Evolutionary conservation across 1,140 invertebrate genomes (phyloP), one percentile per base, ranked within the genome.

Genomic region (Eufriesea mexicana): DNA sequence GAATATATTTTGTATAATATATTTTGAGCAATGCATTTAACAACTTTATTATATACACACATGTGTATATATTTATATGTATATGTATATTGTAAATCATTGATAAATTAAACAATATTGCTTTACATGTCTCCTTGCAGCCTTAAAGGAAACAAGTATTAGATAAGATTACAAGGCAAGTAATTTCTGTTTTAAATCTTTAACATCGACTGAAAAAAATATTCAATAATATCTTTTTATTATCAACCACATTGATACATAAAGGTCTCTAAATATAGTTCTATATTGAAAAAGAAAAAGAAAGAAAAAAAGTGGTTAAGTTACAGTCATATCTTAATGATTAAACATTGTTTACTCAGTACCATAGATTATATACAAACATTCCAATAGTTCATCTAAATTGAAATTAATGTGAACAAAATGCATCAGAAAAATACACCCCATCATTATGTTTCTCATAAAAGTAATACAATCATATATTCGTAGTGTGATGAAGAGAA

Each of bases 61-160:
- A 57, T 12, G 20, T 42, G 55, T 67, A 57, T 23, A 23, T 7
- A 55, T 55, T 66, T 76, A 57, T 82, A 25, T 14, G 72, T 61
- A 78, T 61, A 47, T 12, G 47, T 45, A 67, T 73, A 57, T n/a
- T 84, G 85, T 18, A 84, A 20, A 70, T 54, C 28, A 45, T 42
- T 35, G 64, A 71, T 70, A 73, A 54, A 68, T 66, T 83, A 20
- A 59, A 71, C 14, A 51, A 47, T 51, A 74, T 10, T 28, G 59
- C 45, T 42, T 25, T 14, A 28, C 35, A 73, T 51, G 73, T 64
- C 59, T 85, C 55, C 74, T 80, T 25, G 23, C 16, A 23, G 20
- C 51, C 28, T 49, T 28, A 23, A n/a, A 47, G 61, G 6, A 64
- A 84, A 80, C 7, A 55, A 45, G 16, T 49, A 55, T 16, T 49